Base-by-base conservation (phyloP, 92 coral and sea anemone genomes). In the Pocillopora grandis region DNA sequence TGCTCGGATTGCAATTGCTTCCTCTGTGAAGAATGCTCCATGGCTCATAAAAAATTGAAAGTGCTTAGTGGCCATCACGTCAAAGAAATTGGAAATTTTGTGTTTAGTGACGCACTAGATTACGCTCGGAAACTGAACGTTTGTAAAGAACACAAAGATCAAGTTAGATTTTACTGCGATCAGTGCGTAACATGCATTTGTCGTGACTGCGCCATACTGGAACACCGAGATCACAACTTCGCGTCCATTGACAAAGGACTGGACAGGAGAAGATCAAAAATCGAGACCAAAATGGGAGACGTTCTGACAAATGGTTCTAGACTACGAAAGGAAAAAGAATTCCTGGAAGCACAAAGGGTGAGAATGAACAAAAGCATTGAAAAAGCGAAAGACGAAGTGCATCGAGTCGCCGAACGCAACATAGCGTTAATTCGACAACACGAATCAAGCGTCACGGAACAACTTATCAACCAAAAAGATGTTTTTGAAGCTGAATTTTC, bases 161-260 rank as follows among this genome's bases (percentile, higher is more conserved):
- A 82, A 42, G 55, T 61, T 16, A 49, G 68, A 27, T 82, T 64
- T 67, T 82, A 76, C 67, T 82, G 90, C 59, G 72, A 82, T 20
- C 59, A 86, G 16, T 88, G 90, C 33, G 58, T 67, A 33, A 58
- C 15, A 33, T 69, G 78, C 36, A 82, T 88, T 61, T 88, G 90
- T 66, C 90, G 90, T 35, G 87, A 88, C 66, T 88, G 90, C 81
- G 87, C 84, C 48, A 48, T 82, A 1, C 77, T 88, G 19, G 83
- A 76, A 2, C 90, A 88, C 68, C 85, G 71, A 9, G 84, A 62
- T 12, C 90, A 88, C 80, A 76, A 61, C 80, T 59, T 31, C n/a
- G 20, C 60, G 1, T 76, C 80, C 16, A 33, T 76, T 15, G 80
- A 76, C 23, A 49, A 61, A 31, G 80, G 80, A 59, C 20, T 76